A percentile compares a stretch with the other conserved stretches of the same genome.
Evolutionary conservation across 2,113 vertebrate genomes (phyloP).

Genomic region (Coreoperca whiteheadi): DNA sequence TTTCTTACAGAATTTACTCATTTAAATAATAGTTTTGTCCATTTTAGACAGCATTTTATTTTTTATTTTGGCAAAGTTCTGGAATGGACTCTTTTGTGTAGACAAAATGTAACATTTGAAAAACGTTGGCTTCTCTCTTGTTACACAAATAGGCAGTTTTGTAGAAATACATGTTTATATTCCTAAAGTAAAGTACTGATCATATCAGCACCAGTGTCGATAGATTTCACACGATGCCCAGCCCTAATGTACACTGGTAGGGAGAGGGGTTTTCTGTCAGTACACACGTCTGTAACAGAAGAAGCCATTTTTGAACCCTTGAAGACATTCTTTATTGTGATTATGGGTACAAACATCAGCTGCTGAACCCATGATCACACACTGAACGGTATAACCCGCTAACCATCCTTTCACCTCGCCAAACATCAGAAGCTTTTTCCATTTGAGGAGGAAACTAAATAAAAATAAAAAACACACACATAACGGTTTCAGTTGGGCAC

Average conservation of each 20-base stretch:
- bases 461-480: not conserved
- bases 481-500: not conserved
- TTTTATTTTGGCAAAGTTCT: not conserved
- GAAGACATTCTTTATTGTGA: not conserved
- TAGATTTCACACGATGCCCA: not conserved
- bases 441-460: not conserved
- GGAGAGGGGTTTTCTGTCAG: not conserved
- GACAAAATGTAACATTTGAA: too few species aligned
- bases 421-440: not conserved
- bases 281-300: not conserved
- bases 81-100: too few species aligned
- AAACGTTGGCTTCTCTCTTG: too few species aligned
- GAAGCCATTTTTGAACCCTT: not conserved
- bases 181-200: not conserved
- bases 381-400: not conserved
- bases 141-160: too few species aligned
- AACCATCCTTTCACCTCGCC: not conserved
- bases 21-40: not conserved
- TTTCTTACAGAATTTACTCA: not conserved
- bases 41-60: not conserved
- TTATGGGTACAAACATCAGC: not conserved
- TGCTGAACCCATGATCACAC: not conserved
- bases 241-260: not conserved
- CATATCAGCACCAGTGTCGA: not conserved
- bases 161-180: not conserved